Evolutionary conservation across 1,140 invertebrate genomes (phyloP).

Genomic region (Acromyrmex heyeri): DNA sequence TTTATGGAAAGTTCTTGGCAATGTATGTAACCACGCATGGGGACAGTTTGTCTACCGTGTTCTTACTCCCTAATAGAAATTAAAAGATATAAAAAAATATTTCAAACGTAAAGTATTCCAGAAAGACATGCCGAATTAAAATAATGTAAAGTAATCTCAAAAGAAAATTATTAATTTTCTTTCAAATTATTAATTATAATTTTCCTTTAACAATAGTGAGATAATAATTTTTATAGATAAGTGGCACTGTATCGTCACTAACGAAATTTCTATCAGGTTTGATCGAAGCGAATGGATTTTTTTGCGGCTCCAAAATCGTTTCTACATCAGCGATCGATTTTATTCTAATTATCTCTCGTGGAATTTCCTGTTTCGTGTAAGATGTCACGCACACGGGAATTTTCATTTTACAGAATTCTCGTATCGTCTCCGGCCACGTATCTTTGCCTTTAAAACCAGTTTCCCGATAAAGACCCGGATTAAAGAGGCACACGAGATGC

Average conservation of each 20-base stretch:
- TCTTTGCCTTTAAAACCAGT: constrained; percentile 89
- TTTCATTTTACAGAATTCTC: constrained; percentile 83
- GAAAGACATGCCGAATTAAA: background rate
- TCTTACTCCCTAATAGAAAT: background rate
- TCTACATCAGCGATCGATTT: constrained; percentile 84
- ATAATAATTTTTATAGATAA: constrained; percentile 92
- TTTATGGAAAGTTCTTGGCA: no score
- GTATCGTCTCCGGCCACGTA: constrained; percentile 89
- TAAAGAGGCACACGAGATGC: constrained; percentile 90
- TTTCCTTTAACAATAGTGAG: constrained; percentile 77
- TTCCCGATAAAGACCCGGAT: constrained; percentile 89
- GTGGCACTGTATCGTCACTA: constrained; percentile 89
- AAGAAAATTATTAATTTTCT: background rate
- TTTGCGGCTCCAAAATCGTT: constrained; percentile 86
- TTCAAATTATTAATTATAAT: background rate
- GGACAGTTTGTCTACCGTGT: no score
- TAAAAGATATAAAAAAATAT: background rate
- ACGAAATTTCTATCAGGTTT: constrained; percentile 92
- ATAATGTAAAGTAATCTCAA: background rate
- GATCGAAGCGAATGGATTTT: constrained; percentile 89
- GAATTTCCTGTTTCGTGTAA: constrained; percentile 89
- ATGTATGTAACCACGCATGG: no score
- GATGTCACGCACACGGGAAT: constrained; percentile 89
- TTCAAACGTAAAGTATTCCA: background rate
- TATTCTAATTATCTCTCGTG: constrained; percentile 88